Evolutionary conservation across 2,888 invertebrate genomes (phyloP), one percentile per base, ranked within the genome.

Genomic region (Helicoverpa assulta): DNA sequence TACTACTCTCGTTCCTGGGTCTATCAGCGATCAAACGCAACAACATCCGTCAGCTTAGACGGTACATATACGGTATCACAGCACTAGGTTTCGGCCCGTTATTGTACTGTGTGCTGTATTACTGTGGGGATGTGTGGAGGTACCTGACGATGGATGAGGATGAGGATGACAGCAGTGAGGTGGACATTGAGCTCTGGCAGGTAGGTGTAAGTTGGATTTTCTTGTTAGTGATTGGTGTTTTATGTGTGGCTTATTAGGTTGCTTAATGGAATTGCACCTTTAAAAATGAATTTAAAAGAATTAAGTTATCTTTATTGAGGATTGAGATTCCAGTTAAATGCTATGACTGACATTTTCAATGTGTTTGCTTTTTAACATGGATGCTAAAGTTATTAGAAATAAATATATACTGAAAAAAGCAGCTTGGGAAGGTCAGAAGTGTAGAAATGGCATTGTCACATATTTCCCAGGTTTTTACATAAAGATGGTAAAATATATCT

Each of bases 21-120:
- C 96, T 99, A 63, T 97, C 98, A 43, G 98, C 99, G 51, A 97
- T 98, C 80, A 97, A 98, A 85, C 97, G 97, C 82, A 99, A 99
- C 94, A 97, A 97, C 88, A 96, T 98, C 63, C 96, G 96, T 67
- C 96, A 97, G 57, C 96, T 99, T 93, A 96, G 97, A 84, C 97
- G 97, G 84, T 99, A 98, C 89, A 97, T 98, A 93, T 96, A 98
- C 78, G 98, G 98, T n/a, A 89, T 95, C 14, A 83, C 86, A 0
- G 87, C 82, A 0, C 96, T 99, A 78, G 99, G 98, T 62, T 96
- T 98, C 73, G 96, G 98, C 56, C 99, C 99, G 1, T 91, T 99
- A 47, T 79, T 98, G 14, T 99, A 98, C 93, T 99, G 98, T 67
- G 94, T 98, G 67, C 90, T 97, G 71, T 98, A 98, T 90, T 98